Conservation (phyloP, 2,113 vertebrate genomes). For the Scalopus aquaticus region DNA sequence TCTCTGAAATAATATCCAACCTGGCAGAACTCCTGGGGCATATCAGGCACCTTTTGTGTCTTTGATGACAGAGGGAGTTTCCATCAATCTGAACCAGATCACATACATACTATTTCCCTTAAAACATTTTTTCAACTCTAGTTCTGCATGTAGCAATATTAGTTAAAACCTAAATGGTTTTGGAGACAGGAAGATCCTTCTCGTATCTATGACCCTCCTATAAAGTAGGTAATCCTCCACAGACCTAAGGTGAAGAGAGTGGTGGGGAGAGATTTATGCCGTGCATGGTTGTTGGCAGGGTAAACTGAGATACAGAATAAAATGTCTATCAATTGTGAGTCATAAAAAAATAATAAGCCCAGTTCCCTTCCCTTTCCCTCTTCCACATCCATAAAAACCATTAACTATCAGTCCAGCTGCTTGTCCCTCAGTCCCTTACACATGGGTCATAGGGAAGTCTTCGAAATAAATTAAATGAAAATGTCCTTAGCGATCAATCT, state of each 20-base stretch:
- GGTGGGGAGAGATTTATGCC: not conserved
- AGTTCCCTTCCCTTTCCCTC: not conserved
- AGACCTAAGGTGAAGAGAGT: not conserved
- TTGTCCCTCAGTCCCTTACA: not conserved
- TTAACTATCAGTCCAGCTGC: too few relatives aligned
- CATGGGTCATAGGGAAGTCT: not conserved
- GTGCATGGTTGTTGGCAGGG: fast-evolving
- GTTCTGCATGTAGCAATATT: not conserved
- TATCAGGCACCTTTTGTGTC: not conserved
- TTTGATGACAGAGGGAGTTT: not conserved
- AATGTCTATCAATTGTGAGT: not conserved
- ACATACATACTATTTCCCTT: not conserved
- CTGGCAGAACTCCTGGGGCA: not conserved
- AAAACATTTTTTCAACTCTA: not conserved
- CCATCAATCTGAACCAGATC: not conserved
- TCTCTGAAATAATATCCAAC: not conserved
- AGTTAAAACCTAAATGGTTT: not conserved
- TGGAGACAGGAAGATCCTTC: not conserved
- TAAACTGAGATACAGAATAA: not conserved
- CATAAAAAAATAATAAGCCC: too few relatives aligned
- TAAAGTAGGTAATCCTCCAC: not conserved
- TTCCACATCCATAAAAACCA: not conserved
- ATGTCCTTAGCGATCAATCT: not conserved
- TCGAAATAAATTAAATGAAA: fast-evolving
- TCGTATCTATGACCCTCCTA: not conserved